These are phyloP conservation scores for Drosophila multiciliata DNA, from an alignment of 2,888 invertebrate species.

Conservation along the genomic window DNA sequence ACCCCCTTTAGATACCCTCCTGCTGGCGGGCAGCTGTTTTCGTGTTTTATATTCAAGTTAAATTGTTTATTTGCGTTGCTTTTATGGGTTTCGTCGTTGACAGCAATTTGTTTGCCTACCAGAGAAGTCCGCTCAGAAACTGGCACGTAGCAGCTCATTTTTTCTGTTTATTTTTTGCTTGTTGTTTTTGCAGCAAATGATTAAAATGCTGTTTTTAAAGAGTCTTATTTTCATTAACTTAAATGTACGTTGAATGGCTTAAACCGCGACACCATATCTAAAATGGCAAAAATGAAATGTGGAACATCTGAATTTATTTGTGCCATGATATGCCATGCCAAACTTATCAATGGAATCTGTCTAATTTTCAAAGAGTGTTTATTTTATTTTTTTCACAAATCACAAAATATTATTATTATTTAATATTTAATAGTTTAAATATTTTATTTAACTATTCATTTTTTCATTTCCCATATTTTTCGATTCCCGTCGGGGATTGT, in stretches of 20 bases:
- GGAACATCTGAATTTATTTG: background rate
- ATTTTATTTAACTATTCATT: no score
- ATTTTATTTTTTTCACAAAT: background rate
- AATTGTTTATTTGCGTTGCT: slow-evolving; percentile 76
- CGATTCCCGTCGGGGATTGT: no score
- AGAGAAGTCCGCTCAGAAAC: slow-evolving; percentile 10
- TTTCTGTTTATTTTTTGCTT: slow-evolving; percentile 5
- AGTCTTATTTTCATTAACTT: background rate
- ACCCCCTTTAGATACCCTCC: no score
- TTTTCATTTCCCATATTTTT: no score
- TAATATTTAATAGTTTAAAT: background rate
- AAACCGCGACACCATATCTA: background rate
- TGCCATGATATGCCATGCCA: no score
- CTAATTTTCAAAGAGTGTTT: background rate
- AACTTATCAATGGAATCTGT: background rate
- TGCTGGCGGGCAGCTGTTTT: slow-evolving; percentile 55
- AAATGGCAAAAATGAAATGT: background rate
- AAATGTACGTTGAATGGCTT: background rate
- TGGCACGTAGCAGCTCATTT: slow-evolving; percentile 21
- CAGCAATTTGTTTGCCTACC: slow-evolving; percentile 63
- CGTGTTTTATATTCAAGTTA: slow-evolving; percentile 63
- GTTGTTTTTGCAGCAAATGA: slow-evolving; percentile 11
- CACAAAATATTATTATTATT: background rate
- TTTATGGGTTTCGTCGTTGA: slow-evolving; percentile 71
- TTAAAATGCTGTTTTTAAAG: slow-evolving; percentile 7